These are phyloP conservation scores for Neodiprion pinetum DNA, from an alignment of 1,140 invertebrate genomes.

Conservation along the genomic window DNA sequence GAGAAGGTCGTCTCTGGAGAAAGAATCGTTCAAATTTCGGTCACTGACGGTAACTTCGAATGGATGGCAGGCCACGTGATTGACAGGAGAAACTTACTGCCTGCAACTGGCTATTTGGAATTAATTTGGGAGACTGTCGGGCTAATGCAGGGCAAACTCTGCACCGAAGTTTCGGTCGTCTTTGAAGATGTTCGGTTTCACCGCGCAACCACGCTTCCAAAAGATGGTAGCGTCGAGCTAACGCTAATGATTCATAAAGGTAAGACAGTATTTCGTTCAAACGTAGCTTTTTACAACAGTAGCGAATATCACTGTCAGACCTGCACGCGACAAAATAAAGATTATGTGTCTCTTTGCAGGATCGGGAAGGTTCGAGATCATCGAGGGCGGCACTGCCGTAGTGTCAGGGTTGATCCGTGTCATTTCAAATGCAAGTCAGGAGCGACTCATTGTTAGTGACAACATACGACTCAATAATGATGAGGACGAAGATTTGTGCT, in stretches of 20 bases:
- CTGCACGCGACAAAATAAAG: neutral
- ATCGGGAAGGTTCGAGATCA: conserved; percentile 63
- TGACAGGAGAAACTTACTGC: conserved; percentile 86
- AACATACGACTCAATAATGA: neutral
- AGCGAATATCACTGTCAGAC: too few relatives aligned
- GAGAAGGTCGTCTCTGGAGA: conserved; percentile 72
- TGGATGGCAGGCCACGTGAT: conserved; percentile 87
- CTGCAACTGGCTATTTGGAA: conserved; percentile 86
- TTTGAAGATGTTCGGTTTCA: conserved; percentile 88
- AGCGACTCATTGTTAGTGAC: conserved; percentile 39
- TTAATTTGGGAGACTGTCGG: conserved; percentile 90
- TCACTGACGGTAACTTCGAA: conserved; percentile 73
- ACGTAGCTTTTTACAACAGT: conserved; percentile 10
- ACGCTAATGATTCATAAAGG: conserved; percentile 83
- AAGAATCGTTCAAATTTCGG: conserved; percentile 66
- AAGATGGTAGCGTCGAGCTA: conserved; percentile 74
- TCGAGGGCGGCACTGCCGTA: conserved; percentile 77
- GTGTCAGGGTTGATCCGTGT: conserved; percentile 77
- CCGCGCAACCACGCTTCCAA: conserved; percentile 81
- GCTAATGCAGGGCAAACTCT: conserved; percentile 75
- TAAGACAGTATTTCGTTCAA: conserved; percentile 45
- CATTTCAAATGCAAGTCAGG: conserved; percentile 54
- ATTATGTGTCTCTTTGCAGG: conserved; percentile 32
- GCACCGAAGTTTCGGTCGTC: conserved; percentile 78
- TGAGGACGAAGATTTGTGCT: conserved; percentile 2